Evolutionary conservation across 1,140 invertebrate genomes (phyloP), one percentile per base, ranked within the genome.

Genomic region (Coboldia fuscipes): DNA sequence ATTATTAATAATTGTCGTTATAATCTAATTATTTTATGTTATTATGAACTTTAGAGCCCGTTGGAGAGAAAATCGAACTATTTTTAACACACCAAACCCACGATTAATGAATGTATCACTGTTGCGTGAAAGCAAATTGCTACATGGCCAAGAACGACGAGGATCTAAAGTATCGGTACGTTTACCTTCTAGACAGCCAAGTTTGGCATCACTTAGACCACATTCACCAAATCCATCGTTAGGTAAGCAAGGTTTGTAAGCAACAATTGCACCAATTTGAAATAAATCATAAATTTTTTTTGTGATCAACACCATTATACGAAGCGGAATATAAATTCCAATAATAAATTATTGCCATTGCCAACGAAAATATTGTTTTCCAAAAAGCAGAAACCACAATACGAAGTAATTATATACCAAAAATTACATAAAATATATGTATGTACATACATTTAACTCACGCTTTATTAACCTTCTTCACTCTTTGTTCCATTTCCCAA

Each of bases 1-100:
- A n/a, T n/a, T 27, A 27, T 27, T 10, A 10, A 4, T 23, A 7
- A 23, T 23, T 3, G 24, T 27, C 14, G 12, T 27, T 10, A 3
- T 5, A 3, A 10, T 12, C n/a, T 23, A 21, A 5, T 34, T 34
- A 14, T 27, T 10, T 34, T 14, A 6, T 34, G 12, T 18, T 34
- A 17, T 24, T 34, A 33, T 38, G 29, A 31, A 43, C 68, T 62
- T 30, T 60, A 89, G 85, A 51, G 84, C 84, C 15, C 68, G 83
- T 44, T 90, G 84, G 77, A 68, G 76, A 40, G 84, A 89, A 47
- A 89, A 86, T 54, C 65, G 85, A 2, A 85, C 82, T 14, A 89
- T 90, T 46, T 89, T 90, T 62, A 90, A 90, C 50, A 89, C 84
- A 19, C 84, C 85, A n/a, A 89, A 89, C 50, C 82, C 85, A 15